Evolutionary conservation across 1,140 invertebrate genomes (phyloP), one percentile per base, ranked within the genome.

Genomic region (Bombyx mandarina): DNA sequence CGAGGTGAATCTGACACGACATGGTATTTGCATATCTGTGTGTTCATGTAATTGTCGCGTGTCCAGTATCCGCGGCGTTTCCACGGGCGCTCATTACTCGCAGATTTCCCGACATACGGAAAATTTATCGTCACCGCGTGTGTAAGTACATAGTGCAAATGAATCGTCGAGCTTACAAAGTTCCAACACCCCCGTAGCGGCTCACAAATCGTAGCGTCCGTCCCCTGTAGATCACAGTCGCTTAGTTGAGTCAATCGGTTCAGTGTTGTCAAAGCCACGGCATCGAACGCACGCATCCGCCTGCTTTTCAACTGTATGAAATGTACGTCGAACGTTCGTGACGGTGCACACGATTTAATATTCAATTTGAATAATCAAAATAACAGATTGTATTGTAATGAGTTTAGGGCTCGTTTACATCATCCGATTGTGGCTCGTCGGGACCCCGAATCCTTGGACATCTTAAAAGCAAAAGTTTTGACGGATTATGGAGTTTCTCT

Each of bases 381-480:
- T 69, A 66, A 71, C 58, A 56, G 65, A 73, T 74, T 78, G 67
- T 72, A 79, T 77, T 82, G 66, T 77, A 73, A 76, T 76, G 70
- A 73, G 57, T 53, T 47, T 57, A 50, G 26, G 4, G 26, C 26
- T 35, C 26, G 26, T 5, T 35, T 2, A 35, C 26, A 35, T 2
- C 26, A 35, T 5, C 26, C 26, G 26, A 35, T 35, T 35, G 26
- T 35, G 26, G 26, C 26, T n/a, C 48, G n/a, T 12, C 48, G 48
- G 48, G n/a, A 35, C 26, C 26, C 4, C 26, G 4, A 35, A 35
- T 5, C 26, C 26, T 35, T 35, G 26, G 26, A 35, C 26, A 35
- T 35, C 26, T 35, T 35, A 5, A 35, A 35, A 2, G 26, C 26
- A 2, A 35, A 35, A 18, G 2, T 5, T 35, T 35, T 35, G 4